A percentile compares a stretch with the other conserved stretches of the same genome.
Conservation (phyloP, 2,113 vertebrate species). For the Poeciliopsis prolifica region DNA sequence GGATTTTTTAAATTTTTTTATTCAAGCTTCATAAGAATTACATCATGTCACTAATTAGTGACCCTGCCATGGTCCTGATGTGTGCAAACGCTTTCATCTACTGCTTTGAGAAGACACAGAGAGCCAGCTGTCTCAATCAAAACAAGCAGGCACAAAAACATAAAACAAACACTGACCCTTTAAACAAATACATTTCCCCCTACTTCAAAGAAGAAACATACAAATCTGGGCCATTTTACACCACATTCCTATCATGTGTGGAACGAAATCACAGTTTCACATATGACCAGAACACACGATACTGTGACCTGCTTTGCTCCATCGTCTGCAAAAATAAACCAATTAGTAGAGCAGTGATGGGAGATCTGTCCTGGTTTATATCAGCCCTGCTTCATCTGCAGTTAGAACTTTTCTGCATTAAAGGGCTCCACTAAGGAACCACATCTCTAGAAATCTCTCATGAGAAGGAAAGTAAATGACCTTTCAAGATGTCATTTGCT, state of each 20-base stretch:
- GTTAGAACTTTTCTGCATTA: not conserved
- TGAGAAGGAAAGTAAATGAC: conserved; percentile 37
- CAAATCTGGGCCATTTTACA: conserved; percentile 19
- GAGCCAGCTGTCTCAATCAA: conserved; percentile 40
- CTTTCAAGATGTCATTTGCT: conserved; percentile 63
- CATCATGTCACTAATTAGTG: conserved; percentile 26
- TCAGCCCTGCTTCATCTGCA: conserved; percentile 28
- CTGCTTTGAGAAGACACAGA: conserved; percentile 51
- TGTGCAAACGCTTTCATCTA: conserved; percentile 49
- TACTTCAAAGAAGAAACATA: conserved; percentile 34
- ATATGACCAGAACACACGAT: conserved; percentile 18
- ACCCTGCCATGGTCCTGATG: conserved; percentile 2
- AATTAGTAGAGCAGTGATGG: conserved; percentile 33
- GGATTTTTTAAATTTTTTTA: conserved; percentile 6
- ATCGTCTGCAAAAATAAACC: conserved; percentile 56
- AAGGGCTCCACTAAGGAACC: conserved; percentile 15
- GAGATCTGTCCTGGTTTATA: conserved; percentile 40
- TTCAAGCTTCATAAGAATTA: conserved; percentile 13
- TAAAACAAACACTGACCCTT: conserved; percentile 58
- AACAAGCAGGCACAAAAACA: conserved; percentile 61
- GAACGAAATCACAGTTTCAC: conserved; percentile 20
- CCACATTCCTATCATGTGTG: not conserved
- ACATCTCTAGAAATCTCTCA: not conserved
- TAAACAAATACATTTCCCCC: conserved; percentile 62
- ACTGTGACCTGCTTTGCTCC: not conserved